Evolutionary conservation across 2,888 invertebrate species (phyloP).

Genomic region (Zele albiditarsus): DNA sequence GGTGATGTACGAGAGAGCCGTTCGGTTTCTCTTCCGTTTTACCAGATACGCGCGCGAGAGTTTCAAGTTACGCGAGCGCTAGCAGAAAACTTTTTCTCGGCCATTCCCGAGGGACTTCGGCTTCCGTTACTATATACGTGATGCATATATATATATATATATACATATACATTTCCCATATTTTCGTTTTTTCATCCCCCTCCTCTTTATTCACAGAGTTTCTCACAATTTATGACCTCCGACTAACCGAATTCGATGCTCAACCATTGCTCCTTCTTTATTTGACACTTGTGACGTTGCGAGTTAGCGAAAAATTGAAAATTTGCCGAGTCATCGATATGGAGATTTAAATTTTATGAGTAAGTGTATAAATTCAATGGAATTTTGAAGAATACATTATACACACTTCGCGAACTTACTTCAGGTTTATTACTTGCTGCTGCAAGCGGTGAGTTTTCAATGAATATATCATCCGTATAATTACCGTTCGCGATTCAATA

Average conservation of each 20-base stretch:
- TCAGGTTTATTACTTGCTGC: neutral
- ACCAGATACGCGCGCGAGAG: constrained; percentile 60
- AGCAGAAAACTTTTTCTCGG: constrained; percentile 66
- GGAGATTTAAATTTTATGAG: constrained; percentile 11
- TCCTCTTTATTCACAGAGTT: constrained; percentile 48
- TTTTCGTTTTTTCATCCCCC: constrained; percentile 18
- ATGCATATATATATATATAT: constrained; percentile 21
- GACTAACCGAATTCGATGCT: constrained; percentile 66
- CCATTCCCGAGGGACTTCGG: constrained; percentile 62
- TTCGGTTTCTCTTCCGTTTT: constrained; percentile 62
- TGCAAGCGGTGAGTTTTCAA: neutral
- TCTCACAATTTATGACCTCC: constrained; percentile 66
- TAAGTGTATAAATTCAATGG: constrained; percentile 1
- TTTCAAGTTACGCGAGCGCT: constrained; percentile 67
- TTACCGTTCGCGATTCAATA: neutral
- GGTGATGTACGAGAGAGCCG: constrained; percentile 63
- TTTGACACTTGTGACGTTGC: constrained; percentile 47
- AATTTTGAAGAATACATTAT: neutral
- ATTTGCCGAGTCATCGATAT: constrained; percentile 29
- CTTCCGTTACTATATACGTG: constrained; percentile 34
- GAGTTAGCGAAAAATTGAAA: constrained; percentile 31
- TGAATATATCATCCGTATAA: neutral
- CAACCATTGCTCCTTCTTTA: constrained; percentile 47
- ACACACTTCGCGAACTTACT: neutral
- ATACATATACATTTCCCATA: constrained; percentile 15